Percentiles rank a stretch among this genome's conserved stretches.
These are phyloP conservation scores for Coreoperca whiteheadi DNA, from an alignment of 2,113 vertebrate species.

Conservation along the genomic window DNA sequence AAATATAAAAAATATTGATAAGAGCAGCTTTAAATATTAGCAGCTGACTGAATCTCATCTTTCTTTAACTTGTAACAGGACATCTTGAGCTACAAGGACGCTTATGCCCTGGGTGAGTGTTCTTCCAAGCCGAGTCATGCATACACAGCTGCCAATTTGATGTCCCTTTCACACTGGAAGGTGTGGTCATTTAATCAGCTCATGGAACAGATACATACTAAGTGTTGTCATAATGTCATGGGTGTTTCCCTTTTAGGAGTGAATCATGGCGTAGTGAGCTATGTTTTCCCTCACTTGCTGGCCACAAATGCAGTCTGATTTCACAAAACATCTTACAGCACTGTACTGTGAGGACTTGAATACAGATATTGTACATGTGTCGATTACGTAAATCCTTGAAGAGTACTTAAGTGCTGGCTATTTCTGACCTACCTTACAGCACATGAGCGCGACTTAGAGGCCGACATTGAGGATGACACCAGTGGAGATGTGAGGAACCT, in stretches of 20 bases:
- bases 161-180: conserved; percentile 24
- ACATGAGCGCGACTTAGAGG: conserved; percentile 80
- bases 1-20: background rate
- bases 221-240: conserved; percentile 1
- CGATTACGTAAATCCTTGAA: background rate
- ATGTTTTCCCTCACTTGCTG: conserved; percentile 18
- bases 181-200: conserved; percentile 5
- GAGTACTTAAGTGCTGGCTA: background rate
- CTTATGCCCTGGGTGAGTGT: conserved; percentile 79
- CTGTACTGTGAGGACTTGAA: background rate
- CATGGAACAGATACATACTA: background rate
- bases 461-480: conserved; percentile 85
- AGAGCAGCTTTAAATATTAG: background rate
- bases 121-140: background rate
- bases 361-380: background rate
- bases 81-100: conserved; percentile 78
- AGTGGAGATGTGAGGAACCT: conserved; percentile 86
- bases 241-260: conserved; percentile 16
- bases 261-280: conserved; percentile 14
- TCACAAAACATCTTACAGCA: background rate
- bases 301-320: background rate
- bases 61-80: conserved; percentile 71
- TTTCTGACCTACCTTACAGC: conserved; percentile 57
- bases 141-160: background rate
- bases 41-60: background rate